Percentiles rank a stretch among this genome's conserved stretches.
Evolutionary conservation across 2,888 invertebrate genomes (phyloP).

Genomic region (Harpalus rufipes): DNA sequence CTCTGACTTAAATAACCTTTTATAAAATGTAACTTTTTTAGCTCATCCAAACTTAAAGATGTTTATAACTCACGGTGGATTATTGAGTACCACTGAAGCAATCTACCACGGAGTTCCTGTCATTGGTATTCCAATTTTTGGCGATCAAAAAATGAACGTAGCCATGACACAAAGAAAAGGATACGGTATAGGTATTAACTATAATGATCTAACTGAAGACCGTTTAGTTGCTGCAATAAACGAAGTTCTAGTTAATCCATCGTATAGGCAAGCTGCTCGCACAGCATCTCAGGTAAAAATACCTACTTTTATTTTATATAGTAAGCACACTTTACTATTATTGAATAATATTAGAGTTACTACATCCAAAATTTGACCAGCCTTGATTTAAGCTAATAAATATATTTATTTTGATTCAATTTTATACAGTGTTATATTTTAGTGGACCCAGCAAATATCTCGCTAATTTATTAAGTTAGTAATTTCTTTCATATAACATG

Average conservation of each 20-base stretch:
- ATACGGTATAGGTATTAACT: slow-evolving; percentile 73
- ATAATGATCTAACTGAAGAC: slow-evolving; percentile 77
- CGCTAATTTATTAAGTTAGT: too few species aligned
- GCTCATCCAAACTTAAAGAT: slow-evolving; percentile 80
- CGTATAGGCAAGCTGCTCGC: slow-evolving; percentile 67
- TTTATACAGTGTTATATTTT: too few species aligned
- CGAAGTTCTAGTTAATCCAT: slow-evolving; percentile 76
- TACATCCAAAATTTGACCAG: too few species aligned
- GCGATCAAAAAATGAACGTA: slow-evolving; percentile 79
- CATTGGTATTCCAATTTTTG: slow-evolving; percentile 78
- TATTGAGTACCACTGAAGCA: slow-evolving; percentile 80
- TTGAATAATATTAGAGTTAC: too few species aligned
- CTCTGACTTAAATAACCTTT: slow-evolving; percentile 70
- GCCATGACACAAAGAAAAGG: slow-evolving; percentile 74
- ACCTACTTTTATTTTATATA: too few species aligned
- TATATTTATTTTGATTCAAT: too few species aligned
- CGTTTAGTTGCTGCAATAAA: slow-evolving; percentile 74
- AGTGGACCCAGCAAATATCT: too few species aligned
- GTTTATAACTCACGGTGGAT: slow-evolving; percentile 82
- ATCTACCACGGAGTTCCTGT: slow-evolving; percentile 79
- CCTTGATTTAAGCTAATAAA: too few species aligned
- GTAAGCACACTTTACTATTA: too few species aligned
- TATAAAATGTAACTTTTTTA: slow-evolving; percentile 69
- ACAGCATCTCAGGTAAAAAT: slow-evolving; percentile 37
- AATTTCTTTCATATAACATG: too few species aligned